phyloP scores from a whole-genome alignment of 2,888 invertebrate genomes.

The Volucella inflata region DNA sequence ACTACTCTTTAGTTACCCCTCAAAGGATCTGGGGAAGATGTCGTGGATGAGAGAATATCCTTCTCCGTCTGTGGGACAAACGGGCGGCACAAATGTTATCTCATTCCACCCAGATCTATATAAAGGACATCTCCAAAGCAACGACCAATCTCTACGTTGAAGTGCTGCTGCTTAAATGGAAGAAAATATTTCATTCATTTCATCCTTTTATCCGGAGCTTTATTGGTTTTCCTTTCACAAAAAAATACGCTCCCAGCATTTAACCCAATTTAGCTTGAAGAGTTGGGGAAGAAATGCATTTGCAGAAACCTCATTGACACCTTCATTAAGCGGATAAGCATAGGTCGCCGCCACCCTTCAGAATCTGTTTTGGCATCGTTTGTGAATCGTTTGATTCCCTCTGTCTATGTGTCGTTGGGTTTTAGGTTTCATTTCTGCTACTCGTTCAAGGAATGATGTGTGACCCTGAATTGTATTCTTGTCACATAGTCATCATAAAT shows the following conservation, averaged over 20 bases:
- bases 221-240: constrained; percentile 43
- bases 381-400: constrained; percentile 70
- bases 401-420: background rate
- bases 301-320: constrained; percentile 63
- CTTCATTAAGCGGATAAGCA: constrained; percentile 68
- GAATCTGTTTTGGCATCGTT: constrained; percentile 6
- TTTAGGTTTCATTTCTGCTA: background rate
- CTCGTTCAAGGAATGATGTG: constrained; percentile 64
- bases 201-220: constrained; percentile 60
- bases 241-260: constrained; percentile 28
- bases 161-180: constrained; percentile 16
- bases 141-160: constrained; percentile 61
- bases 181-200: constrained; percentile 61
- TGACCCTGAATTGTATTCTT: constrained; percentile 63
- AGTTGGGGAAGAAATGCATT: constrained; percentile 32
- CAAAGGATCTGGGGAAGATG: too few species aligned
- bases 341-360: constrained; percentile 23
- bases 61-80: constrained; percentile 22
- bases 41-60: background rate
- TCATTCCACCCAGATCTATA: constrained; percentile 49
- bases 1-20: too few species aligned
- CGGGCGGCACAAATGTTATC: constrained; percentile 60
- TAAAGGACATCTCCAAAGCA: constrained; percentile 32
- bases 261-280: constrained; percentile 47
- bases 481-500: constrained; percentile 72